Conservation (phyloP, 2,113 vertebrate species). For the Hepsetus odoe region DNA sequence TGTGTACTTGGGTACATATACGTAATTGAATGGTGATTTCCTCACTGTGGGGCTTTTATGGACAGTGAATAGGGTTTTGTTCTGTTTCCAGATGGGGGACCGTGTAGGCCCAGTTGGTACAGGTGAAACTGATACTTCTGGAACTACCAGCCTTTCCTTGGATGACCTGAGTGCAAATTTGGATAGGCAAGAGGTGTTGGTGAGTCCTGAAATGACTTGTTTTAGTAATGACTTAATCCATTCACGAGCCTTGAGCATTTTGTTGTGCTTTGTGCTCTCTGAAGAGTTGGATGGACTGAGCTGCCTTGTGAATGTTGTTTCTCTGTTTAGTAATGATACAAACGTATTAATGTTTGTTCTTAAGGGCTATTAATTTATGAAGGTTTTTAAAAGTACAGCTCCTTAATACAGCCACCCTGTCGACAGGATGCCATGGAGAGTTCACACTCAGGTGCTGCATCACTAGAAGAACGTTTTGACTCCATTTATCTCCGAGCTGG, state of each 20-base stretch:
- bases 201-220: constrained; percentile 49
- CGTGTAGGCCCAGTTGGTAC: constrained; percentile 78
- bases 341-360: no score
- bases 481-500: constrained; percentile 68
- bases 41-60: no score
- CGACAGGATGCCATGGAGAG: constrained; percentile 68
- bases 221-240: neutral
- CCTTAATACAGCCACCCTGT: neutral
- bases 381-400: neutral
- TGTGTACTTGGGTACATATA: no score
- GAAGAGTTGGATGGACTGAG: neutral
- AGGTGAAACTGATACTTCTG: constrained; percentile 65
- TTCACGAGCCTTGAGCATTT: no score
- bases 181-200: constrained; percentile 69
- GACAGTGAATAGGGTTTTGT: neutral
- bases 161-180: constrained; percentile 65
- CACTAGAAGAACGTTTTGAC: constrained; percentile 57
- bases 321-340: no score
- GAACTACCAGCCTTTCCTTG: constrained; percentile 41
- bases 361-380: neutral
- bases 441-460: constrained; percentile 42
- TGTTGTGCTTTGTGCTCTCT: no score
- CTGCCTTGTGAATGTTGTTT: no score
- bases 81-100: constrained; percentile 71
- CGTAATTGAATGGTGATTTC: no score